These are phyloP conservation scores for Saccostrea glomerata DNA, from an alignment of 1,140 invertebrate species.

Conservation along the genomic window DNA sequence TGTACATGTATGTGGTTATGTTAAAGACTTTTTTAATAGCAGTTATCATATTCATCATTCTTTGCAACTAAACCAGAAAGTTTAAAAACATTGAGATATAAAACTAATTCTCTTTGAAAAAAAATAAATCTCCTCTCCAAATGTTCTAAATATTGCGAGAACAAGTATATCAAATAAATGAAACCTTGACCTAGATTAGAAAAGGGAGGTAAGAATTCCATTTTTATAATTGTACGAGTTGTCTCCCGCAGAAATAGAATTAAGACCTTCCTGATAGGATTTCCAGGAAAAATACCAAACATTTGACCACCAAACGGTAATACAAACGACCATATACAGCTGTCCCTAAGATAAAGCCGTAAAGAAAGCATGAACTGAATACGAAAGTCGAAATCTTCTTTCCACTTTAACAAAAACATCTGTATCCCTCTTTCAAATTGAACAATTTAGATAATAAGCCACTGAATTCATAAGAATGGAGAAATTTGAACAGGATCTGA, in stretches of 20 bases:
- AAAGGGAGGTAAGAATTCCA: constrained; percentile 13
- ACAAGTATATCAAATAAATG: too few relatives aligned
- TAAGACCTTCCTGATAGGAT: background rate
- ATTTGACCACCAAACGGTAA: background rate
- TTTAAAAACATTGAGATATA: too few relatives aligned
- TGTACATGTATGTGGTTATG: too few relatives aligned
- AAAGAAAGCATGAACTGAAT: background rate
- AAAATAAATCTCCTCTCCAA: too few relatives aligned
- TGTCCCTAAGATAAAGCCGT: background rate
- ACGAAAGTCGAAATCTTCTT: background rate
- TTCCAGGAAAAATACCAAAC: background rate
- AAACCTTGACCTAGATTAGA: constrained; percentile 22
- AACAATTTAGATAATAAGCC: background rate
- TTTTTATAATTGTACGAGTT: constrained; percentile 11
- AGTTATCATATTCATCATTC: too few relatives aligned
- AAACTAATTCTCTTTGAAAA: too few relatives aligned
- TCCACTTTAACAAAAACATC: background rate
- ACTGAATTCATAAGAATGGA: background rate
- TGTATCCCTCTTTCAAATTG: background rate
- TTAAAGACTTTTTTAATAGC: too few relatives aligned
- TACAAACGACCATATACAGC: background rate
- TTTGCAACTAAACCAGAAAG: too few relatives aligned
- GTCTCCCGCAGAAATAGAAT: background rate
- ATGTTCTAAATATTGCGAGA: too few relatives aligned
- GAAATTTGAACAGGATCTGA: background rate